Percentiles rank a stretch among this genome's conserved stretches.
Conservation (phyloP, 2,888 invertebrate species). For the Limenitis camilla region DNA sequence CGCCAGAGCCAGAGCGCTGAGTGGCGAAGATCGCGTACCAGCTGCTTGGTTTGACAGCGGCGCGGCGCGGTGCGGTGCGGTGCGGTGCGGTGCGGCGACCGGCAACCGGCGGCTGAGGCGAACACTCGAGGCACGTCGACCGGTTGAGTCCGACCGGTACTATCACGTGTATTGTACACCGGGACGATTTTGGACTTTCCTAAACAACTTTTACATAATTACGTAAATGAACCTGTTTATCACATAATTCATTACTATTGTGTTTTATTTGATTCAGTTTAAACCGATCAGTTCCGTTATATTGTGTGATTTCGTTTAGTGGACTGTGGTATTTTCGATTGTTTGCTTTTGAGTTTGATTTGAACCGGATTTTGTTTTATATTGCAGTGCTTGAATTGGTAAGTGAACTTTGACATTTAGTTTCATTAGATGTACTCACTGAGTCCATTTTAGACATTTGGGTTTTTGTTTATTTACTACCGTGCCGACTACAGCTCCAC, state of each 20-base stretch:
- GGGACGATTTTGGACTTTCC: constrained; percentile 49
- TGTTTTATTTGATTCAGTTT: constrained; percentile 33
- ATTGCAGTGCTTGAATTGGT: constrained; percentile 20
- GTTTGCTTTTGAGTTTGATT: constrained; percentile 46
- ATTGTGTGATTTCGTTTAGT: constrained; percentile 58
- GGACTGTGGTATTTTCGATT: constrained; percentile 59
- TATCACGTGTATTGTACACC: constrained; percentile 46
- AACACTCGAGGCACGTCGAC: constrained; percentile 52
- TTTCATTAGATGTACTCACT: not conserved
- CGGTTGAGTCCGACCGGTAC: constrained; percentile 28
- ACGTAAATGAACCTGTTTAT: constrained; percentile 35
- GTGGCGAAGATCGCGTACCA: constrained; percentile 45
- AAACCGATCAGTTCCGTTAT: constrained; percentile 45
- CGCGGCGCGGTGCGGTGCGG: too few relatives aligned
- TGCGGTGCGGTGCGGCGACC: too few relatives aligned
- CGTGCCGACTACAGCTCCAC: too few relatives aligned
- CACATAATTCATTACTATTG: constrained; percentile 26
- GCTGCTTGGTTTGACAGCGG: constrained; percentile 43
- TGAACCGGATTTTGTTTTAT: constrained; percentile 35
- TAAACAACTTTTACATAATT: constrained; percentile 46
- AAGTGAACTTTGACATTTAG: constrained; percentile 14
- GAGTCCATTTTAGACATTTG: too few relatives aligned
- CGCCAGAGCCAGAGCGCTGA: too few relatives aligned
- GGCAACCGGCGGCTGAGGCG: too few relatives aligned
- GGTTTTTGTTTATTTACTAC: too few relatives aligned